Evolutionary conservation across 2,888 invertebrate genomes (phyloP), one percentile per base, ranked within the genome.

Genomic region (Trissolcus japonicus): DNA sequence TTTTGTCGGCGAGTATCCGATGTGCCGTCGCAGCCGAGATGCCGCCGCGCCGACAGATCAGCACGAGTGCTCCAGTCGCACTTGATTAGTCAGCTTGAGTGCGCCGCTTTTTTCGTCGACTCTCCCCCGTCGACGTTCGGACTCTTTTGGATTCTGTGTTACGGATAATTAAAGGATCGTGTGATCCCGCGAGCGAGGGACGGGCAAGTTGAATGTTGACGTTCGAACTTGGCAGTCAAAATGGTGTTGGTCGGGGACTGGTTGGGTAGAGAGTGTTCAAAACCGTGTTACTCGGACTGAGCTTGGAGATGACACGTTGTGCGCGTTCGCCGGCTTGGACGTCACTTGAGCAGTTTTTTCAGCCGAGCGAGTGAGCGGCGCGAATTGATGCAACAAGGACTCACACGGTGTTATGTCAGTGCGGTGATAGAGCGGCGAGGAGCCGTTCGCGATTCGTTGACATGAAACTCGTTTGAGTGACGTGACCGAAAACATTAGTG

Each of bases 401-500:
- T 46, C 46, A 14, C 21, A 51, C 51, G 19, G 25, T 43, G 66
- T 50, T 21, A 60, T 59, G 66, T 41, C 61, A 59, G 66, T 56
- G 74, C 62, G 59, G 67, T 67, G 73, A 29, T 73, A 17, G 17
- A 16, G 17, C 17, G 16, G 48, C 19, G 61, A 54, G 14, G 21
- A 54, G 54, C 17, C 59, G 25, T 51, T 57, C 7, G 54, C 50
- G 41, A 56, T 43, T 16, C 68, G 62, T 29, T 46, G 69, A 57
- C 65, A 65, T 41, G 59, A 48, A 77, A 76, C 77, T 56, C 35
- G 16, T 16, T 55, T 61, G 50, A 74, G 75, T 63, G 59, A 72
- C 80, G 83, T 79, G 74, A 59, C 69, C 21, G 84, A 86, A 62
- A 88, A 87, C 84, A 88, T 88, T 89, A 87, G 85, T 86, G 85